Base-by-base conservation (phyloP, 2,113 vertebrate species). In the Axis porcinus region DNA sequence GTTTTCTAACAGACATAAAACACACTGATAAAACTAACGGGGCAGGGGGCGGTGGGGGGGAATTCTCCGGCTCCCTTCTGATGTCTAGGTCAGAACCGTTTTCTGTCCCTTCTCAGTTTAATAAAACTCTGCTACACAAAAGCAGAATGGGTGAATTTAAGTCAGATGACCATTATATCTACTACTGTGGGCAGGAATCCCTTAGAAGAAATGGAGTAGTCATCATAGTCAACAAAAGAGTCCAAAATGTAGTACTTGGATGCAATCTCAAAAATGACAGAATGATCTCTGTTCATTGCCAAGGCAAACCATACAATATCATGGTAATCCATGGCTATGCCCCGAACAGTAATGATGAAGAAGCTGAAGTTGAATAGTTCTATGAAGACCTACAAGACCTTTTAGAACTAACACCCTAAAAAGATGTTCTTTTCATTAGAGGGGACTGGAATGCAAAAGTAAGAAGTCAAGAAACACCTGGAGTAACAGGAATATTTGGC, bases 31-130 rank as follows among this genome's bases (percentile, higher is more conserved):
- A 64, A 64, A n/a, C 15, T 64, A 64, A 30, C 15, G 16, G 15
- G 30, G 30, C 2, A 3, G 30, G 30, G 1, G 30, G 0, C 1
- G 15, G 8, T 3, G 60, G 30, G 6, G 1, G 4, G 16, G 60
- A 15, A 64, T n/a, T 64, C 62, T 64, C 15, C 7, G 0, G 33
- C 15, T 64, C 62, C 62, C 15, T 64, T 64, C 62, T 64, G 16
- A 17, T 67, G 62, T n/a, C 2, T n/a, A 67, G 17, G 62, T 67
- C 62, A 67, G 7, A n/a, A 67, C 16, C 0, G n/a, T 67, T 67
- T 33, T 64, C 62, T n/a, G 33, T 67, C 4, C 16, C 33, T 19
- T n/a, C 9, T 67, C 4, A n/a, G 8, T 67, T n/a, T 67, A 67
- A 67, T n/a, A 67, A 67, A 67, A 19, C 33, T 64, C 62, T 64